Percentiles rank a stretch among this genome's conserved stretches.
Evolutionary conservation across 1,140 invertebrate species (phyloP).

Genomic region (Conopomorpha cramerella): DNA sequence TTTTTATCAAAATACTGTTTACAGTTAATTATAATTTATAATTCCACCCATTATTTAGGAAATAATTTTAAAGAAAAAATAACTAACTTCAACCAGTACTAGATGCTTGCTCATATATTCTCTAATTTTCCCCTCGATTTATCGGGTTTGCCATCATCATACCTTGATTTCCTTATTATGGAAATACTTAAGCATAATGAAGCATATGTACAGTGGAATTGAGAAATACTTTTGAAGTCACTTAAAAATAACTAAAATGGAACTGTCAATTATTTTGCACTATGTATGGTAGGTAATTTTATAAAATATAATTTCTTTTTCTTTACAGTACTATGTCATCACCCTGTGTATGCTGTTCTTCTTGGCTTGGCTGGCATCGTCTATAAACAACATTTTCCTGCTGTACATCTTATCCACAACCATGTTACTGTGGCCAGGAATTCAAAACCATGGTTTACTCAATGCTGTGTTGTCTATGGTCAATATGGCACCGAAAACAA

Average conservation of each 20-base stretch:
- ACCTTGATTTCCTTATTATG: no score
- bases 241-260: background rate
- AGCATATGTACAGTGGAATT: no score
- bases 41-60: no score
- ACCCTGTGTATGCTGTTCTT: slow-evolving; percentile 67
- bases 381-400: slow-evolving; percentile 80
- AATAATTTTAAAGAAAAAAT: no score
- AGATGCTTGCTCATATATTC: no score
- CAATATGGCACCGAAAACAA: slow-evolving; percentile 28
- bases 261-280: background rate
- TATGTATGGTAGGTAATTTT: background rate
- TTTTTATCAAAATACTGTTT: no score
- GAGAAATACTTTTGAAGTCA: background rate
- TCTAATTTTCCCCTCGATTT: background rate
- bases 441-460: slow-evolving; percentile 28
- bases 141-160: no score
- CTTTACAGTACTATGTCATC: slow-evolving; percentile 75
- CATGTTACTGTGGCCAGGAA: slow-evolving; percentile 62
- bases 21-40: no score
- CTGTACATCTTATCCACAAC: slow-evolving; percentile 68
- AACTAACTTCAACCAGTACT: no score
- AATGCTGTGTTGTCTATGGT: slow-evolving; percentile 28
- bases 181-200: no score
- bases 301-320: slow-evolving; percentile 16
- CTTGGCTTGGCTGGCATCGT: slow-evolving; percentile 80